These are phyloP conservation scores for Brachyalestes nurse DNA, from an alignment of 2,797 vertebrate species.

Conservation along the genomic window DNA sequence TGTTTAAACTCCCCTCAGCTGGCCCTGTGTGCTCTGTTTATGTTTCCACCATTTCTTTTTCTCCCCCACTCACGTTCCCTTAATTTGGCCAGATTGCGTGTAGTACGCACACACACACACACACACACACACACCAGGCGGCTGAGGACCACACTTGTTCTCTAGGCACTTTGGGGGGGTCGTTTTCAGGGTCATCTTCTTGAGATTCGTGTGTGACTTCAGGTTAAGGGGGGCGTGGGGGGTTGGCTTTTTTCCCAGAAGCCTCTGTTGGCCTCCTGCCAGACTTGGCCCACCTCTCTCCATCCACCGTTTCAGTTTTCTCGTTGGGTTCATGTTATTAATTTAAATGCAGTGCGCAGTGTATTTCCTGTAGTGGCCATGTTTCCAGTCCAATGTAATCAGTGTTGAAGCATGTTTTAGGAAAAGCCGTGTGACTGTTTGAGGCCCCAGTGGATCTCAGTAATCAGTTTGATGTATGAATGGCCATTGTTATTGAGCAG, in stretches of 20 bases:
- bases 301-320: constrained; percentile 51
- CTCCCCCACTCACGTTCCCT: constrained; percentile 46
- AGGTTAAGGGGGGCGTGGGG: constrained; percentile 28
- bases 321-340: constrained; percentile 62
- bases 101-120: constrained; percentile 57
- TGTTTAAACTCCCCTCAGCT: constrained; percentile 77
- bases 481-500: constrained; percentile 58
- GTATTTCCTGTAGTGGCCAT: constrained; percentile 66
- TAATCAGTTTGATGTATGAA: constrained; percentile 61
- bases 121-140: constrained; percentile 45
- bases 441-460: constrained; percentile 44
- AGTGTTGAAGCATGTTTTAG: constrained; percentile 52
- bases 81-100: constrained; percentile 60
- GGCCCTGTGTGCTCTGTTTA: constrained; percentile 71
- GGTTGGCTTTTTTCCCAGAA: not conserved
- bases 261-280: constrained; percentile 36
- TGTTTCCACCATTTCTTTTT: constrained; percentile 73
- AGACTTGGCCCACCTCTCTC: constrained; percentile 32
- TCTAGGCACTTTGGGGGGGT: constrained; percentile 25
- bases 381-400: constrained; percentile 64
- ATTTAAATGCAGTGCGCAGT: constrained; percentile 62
- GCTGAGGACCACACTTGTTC: constrained; percentile 53
- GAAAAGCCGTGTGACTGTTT: constrained; percentile 50
- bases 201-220: constrained; percentile 40
- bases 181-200: constrained; percentile 61